These are phyloP conservation scores for Channallabes apus DNA, from an alignment of 2,797 vertebrate genomes.

Conservation along the genomic window DNA sequence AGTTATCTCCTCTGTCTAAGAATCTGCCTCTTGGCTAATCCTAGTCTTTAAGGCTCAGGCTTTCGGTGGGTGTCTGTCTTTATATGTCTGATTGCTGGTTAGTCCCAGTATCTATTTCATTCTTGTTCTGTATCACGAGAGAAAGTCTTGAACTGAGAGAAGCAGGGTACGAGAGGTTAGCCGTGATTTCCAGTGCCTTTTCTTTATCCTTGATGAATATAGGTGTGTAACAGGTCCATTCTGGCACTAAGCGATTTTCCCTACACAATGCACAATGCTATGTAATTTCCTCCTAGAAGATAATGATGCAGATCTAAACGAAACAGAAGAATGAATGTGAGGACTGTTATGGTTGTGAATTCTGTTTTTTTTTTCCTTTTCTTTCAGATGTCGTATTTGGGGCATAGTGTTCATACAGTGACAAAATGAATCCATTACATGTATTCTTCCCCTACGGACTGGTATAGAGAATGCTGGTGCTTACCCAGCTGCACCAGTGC, in stretches of 20 bases:
- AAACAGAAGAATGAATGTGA: not conserved
- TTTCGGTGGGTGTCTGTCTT: not conserved
- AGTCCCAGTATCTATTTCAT: not conserved
- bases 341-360: not conserved
- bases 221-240: not conserved
- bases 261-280: not conserved
- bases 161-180: not conserved
- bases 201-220: not conserved
- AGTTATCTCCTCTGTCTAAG: no score
- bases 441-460: not conserved
- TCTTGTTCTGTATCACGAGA: not conserved
- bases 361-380: not conserved
- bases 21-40: not conserved
- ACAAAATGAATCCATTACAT: not conserved
- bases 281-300: constrained; percentile 7
- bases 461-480: not conserved
- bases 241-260: not conserved
- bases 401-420: not conserved
- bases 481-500: not conserved
- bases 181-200: not conserved
- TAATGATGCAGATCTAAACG: constrained; percentile 15
- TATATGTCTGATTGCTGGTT: not conserved
- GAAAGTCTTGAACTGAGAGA: not conserved
- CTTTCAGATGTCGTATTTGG: not conserved
- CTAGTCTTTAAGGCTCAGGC: not conserved